Percentiles rank a stretch among this genome's conserved stretches.
Conservation (phyloP, 2,888 invertebrate genomes). For the Slavum lentiscoides region DNA sequence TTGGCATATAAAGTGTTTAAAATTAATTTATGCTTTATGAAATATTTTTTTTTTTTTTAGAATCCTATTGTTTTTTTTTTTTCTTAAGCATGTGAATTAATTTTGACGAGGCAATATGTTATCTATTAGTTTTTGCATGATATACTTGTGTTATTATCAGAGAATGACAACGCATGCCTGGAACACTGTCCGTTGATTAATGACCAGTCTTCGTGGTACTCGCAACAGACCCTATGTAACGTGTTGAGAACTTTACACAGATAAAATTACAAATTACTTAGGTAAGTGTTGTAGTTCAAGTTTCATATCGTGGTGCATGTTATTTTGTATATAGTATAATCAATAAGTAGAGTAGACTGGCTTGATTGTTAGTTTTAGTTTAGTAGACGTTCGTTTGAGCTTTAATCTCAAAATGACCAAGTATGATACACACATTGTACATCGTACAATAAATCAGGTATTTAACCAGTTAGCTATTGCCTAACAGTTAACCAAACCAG, state of each 20-base stretch:
- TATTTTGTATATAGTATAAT: not conserved
- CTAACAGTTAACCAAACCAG: not conserved
- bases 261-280: conserved; percentile 21
- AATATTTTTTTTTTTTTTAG: not conserved
- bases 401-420: not conserved
- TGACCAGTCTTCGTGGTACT: conserved; percentile 46
- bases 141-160: conserved; percentile 51
- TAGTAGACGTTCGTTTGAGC: not conserved
- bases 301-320: not conserved
- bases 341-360: not conserved
- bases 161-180: conserved; percentile 48
- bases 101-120: not conserved
- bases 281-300: conserved; percentile 30
- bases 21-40: not conserved
- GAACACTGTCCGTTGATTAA: conserved; percentile 48
- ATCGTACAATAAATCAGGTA: not conserved
- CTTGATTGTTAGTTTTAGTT: not conserved
- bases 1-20: not conserved
- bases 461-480: not conserved
- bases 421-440: not conserved
- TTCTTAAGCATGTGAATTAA: conserved; percentile 19
- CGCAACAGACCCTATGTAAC: conserved; percentile 36
- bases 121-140: conserved; percentile 49
- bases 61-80: conserved; percentile 2
- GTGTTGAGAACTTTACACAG: conserved; percentile 37